A percentile compares a stretch with the other conserved stretches of the same genome.
Conservation (phyloP, 2,888 invertebrate genomes). For the Callimorpha dominula region DNA sequence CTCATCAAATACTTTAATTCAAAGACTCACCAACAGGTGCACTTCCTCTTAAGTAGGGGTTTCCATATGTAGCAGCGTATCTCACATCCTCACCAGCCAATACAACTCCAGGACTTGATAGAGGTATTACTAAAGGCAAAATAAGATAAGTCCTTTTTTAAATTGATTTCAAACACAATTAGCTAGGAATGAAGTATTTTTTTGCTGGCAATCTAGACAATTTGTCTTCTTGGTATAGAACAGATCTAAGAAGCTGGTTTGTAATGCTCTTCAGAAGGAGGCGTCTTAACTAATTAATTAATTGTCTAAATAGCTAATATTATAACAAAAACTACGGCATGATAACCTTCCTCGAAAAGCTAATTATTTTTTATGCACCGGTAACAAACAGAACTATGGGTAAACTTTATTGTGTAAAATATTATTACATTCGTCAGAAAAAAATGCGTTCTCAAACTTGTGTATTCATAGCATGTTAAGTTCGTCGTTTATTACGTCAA, state of each 20-base stretch:
- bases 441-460: not conserved
- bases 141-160: not conserved
- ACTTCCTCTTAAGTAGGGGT: conserved; percentile 93
- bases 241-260: too few relatives aligned
- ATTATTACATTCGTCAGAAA: not conserved
- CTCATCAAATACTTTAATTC: not conserved
- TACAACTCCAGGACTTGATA: conserved; percentile 72
- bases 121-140: conserved; percentile 71
- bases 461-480: not conserved
- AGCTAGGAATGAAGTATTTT: not conserved
- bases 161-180: not conserved
- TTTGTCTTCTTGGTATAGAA: not conserved
- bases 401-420: not conserved
- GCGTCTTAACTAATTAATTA: too few relatives aligned
- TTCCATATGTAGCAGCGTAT: conserved; percentile 95
- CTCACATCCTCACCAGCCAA: conserved; percentile 89
- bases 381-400: too few relatives aligned
- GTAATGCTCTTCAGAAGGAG: too few relatives aligned
- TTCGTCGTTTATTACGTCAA: not conserved
- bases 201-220: not conserved
- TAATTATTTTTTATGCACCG: not conserved
- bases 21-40: conserved; percentile 84
- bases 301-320: too few relatives aligned
- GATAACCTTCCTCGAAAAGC: too few relatives aligned
- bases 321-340: too few relatives aligned